Evolutionary conservation across 1,140 invertebrate species (phyloP), one percentile per base, ranked within the genome.

Genomic region (Antheraea pernyi): DNA sequence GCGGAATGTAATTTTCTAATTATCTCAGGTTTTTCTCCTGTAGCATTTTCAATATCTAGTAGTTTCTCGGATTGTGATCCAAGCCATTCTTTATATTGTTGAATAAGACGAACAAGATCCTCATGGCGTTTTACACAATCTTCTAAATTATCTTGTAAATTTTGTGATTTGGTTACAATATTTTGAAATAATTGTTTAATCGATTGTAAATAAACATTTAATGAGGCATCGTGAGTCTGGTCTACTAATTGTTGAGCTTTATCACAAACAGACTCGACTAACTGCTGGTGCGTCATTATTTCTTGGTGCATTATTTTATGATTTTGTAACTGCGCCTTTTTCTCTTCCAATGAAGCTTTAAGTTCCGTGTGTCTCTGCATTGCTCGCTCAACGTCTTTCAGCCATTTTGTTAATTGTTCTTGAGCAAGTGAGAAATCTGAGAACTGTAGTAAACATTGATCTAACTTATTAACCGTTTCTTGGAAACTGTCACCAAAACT

Each of bases 221-320:
- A 86, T 0, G 97, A 96, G 59, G 95, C 96, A 79, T 98, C 97
- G 83, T 97, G 96, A 5, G 97, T 98, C 91, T 98, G 96, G 84
- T 98, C 96, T 9, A 98, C 96, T 30, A 99, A 91, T 62, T 97
- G 95, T 80, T 98, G 96, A 10, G 98, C 98, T 89, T 98, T 98
- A 68, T 98, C 97, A 85, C 97, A 98, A 19, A 99, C 97, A 68
- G 96, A 95, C 82, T 98, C 97, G 0, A 99, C 96, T 0, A 99
- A 88, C 64, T 95, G 94, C 85, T 98, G 97, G 93, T 99, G 97
- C 0, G 97, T 97, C 92, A 97, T 95, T 62, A 99, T 98, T 91
- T 99, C 98, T 90, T 99, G 98, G 82, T 99, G 97, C 89, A 98
- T 96, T 46, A 99, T 96, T 89, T 97, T 97, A 83, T 99, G 98